A percentile compares a stretch with the other conserved stretches of the same genome.
Conservation (phyloP, 2,888 invertebrate species). For the Campoplex capitator region DNA sequence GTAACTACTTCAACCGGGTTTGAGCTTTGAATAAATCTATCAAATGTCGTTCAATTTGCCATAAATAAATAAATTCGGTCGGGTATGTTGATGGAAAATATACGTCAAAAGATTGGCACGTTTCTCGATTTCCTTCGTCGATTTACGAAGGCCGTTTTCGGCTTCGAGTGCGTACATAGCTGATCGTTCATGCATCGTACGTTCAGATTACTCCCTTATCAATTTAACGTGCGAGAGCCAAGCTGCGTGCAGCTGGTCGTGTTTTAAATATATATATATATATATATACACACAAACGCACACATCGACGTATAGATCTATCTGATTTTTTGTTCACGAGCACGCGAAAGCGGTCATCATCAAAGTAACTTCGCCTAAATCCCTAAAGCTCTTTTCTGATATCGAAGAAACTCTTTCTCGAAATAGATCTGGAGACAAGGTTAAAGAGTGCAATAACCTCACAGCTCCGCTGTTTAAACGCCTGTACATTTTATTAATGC, state of each 20-base stretch:
- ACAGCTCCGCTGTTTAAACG: neutral
- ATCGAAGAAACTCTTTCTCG: slow-evolving; percentile 61
- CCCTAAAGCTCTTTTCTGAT: slow-evolving; percentile 65
- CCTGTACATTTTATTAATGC: slow-evolving; percentile 23
- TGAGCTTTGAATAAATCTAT: neutral
- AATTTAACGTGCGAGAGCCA: slow-evolving; percentile 56
- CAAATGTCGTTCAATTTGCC: neutral
- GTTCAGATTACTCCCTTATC: slow-evolving; percentile 52
- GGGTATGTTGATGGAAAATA: neutral
- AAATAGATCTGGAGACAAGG: slow-evolving; percentile 62
- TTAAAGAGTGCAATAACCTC: slow-evolving; percentile 61
- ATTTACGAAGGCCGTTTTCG: slow-evolving; percentile 41
- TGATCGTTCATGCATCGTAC: slow-evolving; percentile 32
- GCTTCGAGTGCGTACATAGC: slow-evolving; percentile 2
- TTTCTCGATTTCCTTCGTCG: slow-evolving; percentile 37
- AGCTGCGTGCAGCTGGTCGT: slow-evolving; percentile 58
- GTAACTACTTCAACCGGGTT: neutral
- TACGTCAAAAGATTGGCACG: slow-evolving; percentile 23
- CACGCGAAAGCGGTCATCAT: slow-evolving; percentile 64
- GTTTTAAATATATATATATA: slow-evolving; percentile 7
- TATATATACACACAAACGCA: neutral
- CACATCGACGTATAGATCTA: slow-evolving; percentile 6
- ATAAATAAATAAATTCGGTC: neutral
- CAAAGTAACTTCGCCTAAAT: slow-evolving; percentile 65
- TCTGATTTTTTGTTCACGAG: slow-evolving; percentile 19